These are phyloP conservation scores for Agrochola circellaris DNA, from an alignment of 2,888 invertebrate genomes.

Conservation along the genomic window DNA sequence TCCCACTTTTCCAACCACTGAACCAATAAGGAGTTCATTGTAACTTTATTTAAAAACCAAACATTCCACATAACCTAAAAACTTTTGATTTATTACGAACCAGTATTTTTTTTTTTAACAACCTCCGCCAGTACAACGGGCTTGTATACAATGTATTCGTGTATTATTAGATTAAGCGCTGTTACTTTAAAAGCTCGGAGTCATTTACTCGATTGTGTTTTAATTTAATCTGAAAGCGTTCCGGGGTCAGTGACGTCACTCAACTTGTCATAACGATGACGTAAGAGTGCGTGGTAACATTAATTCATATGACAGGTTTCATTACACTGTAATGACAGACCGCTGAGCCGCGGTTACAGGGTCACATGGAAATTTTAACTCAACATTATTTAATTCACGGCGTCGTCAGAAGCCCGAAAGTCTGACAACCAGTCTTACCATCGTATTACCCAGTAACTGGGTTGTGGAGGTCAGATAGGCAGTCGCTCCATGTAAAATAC, in stretches of 20 bases:
- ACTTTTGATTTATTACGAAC: conserved; percentile 45
- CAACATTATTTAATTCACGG: conserved; percentile 21
- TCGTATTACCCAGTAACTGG: too few species aligned
- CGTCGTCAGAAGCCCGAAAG: too few species aligned
- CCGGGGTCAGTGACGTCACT: conserved; percentile 38
- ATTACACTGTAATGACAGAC: conserved; percentile 44
- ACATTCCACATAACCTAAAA: conserved; percentile 16
- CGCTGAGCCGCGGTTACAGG: conserved; percentile 21
- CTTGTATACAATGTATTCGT: conserved; percentile 31
- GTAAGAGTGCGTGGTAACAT: conserved; percentile 47
- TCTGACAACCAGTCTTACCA: too few species aligned
- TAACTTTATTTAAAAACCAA: conserved; percentile 20
- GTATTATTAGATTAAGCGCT: conserved; percentile 43
- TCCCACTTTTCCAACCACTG: neutral
- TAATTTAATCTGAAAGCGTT: conserved; percentile 43
- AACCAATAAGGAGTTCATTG: neutral
- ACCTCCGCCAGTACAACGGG: neutral
- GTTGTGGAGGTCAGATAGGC: too few species aligned
- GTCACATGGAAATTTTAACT: conserved; percentile 11
- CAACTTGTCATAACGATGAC: conserved; percentile 54
- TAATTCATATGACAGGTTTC: conserved; percentile 53
- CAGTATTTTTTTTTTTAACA: conserved; percentile 29
- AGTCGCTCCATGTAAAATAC: too few species aligned
- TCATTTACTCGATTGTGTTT: conserved; percentile 56
- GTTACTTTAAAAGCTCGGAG: conserved; percentile 59